Conservation (phyloP, 1,140 invertebrate genomes). For the Bombus ignitus region DNA sequence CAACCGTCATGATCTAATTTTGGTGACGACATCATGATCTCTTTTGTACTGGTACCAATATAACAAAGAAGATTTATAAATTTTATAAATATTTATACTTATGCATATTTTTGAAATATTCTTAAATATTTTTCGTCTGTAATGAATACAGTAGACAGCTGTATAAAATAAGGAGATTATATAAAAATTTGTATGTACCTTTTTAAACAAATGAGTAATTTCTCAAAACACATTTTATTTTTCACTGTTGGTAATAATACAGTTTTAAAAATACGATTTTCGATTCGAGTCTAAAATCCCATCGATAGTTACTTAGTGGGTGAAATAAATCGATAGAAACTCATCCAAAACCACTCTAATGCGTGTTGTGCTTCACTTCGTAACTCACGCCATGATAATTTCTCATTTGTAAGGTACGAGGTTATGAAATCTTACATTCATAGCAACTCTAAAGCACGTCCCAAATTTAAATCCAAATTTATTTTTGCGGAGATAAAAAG, state of each 20-base stretch:
- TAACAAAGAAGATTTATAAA: not conserved
- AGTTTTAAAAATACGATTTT: constrained; percentile 28
- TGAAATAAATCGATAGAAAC: not conserved
- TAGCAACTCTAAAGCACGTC: constrained; percentile 10
- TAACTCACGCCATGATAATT: not conserved
- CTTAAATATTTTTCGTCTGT: not conserved
- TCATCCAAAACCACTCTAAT: not conserved
- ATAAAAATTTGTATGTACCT: not conserved
- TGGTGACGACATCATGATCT: not conserved
- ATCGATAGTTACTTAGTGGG: not conserved
- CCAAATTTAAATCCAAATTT: not conserved
- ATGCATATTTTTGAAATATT: not conserved
- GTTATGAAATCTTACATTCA: constrained; percentile 20
- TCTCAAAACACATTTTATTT: not conserved
- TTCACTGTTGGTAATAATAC: constrained; percentile 18
- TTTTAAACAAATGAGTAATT: not conserved
- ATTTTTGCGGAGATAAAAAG: not conserved
- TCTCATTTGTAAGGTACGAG: not conserved
- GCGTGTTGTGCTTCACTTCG: not conserved
- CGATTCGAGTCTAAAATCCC: not conserved
- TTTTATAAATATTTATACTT: not conserved
- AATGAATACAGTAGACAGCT: not conserved
- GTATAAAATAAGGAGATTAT: not conserved
- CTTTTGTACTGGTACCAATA: constrained; percentile 14
- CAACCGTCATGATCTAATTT: constrained; percentile 15